Percentiles rank a stretch among this genome's conserved stretches.
These are phyloP conservation scores for Sepioteuthis lessoniana DNA, from an alignment of 2,888 invertebrate species.

Conservation along the genomic window DNA sequence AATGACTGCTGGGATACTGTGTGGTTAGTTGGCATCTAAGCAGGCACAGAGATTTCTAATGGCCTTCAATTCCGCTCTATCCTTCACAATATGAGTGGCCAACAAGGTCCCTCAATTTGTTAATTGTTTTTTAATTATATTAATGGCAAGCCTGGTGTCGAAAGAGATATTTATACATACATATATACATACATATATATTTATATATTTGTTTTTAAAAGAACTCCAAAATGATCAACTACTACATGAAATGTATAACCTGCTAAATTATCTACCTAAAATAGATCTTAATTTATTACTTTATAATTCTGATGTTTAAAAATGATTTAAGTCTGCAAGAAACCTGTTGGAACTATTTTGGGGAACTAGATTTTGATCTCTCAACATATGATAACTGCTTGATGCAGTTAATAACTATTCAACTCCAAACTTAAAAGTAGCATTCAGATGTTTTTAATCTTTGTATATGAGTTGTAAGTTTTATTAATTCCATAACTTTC, in stretches of 20 bases:
- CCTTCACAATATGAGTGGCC: not conserved
- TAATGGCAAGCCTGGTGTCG: not conserved
- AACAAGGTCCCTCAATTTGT: not conserved
- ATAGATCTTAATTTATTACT: not conserved
- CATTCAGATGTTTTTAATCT: no score
- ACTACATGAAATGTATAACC: not conserved
- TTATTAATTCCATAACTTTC: no score
- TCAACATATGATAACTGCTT: no score
- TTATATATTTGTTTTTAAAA: not conserved
- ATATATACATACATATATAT: not conserved
- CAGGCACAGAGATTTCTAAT: not conserved
- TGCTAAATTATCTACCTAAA: not conserved
- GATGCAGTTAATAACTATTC: no score
- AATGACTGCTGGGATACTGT: slow-evolving; percentile 33
- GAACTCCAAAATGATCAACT: not conserved
- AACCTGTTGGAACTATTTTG: no score
- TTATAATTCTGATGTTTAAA: not conserved
- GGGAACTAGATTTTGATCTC: no score
- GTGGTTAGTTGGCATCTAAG: slow-evolving; percentile 33
- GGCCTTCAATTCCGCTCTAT: slow-evolving; percentile 10
- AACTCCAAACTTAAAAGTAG: no score
- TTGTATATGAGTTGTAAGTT: no score
- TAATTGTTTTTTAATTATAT: not conserved
- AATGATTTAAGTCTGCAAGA: not conserved
- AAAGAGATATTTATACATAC: not conserved